Base-by-base conservation (phyloP, 2,113 vertebrate species). In the Triplophysa rosa region DNA sequence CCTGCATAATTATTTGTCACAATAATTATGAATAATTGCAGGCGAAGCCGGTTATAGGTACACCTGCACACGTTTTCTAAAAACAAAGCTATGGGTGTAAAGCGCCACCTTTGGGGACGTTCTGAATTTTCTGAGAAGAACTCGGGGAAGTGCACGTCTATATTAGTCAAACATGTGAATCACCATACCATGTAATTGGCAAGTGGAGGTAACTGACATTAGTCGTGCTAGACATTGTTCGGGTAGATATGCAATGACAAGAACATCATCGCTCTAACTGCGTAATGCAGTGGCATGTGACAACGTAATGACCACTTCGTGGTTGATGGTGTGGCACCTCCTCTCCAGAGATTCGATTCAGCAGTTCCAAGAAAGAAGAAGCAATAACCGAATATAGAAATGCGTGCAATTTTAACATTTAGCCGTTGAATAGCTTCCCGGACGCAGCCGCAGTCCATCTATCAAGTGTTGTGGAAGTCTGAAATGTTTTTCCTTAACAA, bases 21-120 rank as follows among this genome's bases (percentile, higher is more conserved):
- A 79, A 67, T 52, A 75, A 79, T 79, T 79, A 75, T 12, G 71
- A 79, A 58, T 65, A 79, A 74, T 79, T 83, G 56, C 54, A 65
- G 29, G 47, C 24, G 9, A 12, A 49, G 19, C 13, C 77, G 68
- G 33, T 63, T 58, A 76, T 37, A 37, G 10, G 65, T 69, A 65
- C 47, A 82, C 67, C 68, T 78, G 74, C 45, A 17, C 59, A 29
- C 14, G 47, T 68, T 47, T 29, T 68, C 21, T 12, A 33, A 78
- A 78, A 73, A 23, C 13, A 21, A 23, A 52, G 47, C 14, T 54
- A 12, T 52, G 29, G 62, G 58, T 75, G 45, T 76, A 37, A 72
- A 21, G 54, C 52, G 45, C 42, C 72, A 45, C 64, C 24, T 8
- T 21, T 26, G 23, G 67, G 70, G 47, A 67, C 59, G 62, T 63